Evolutionary conservation across 2,888 invertebrate genomes (phyloP).

Genomic region (Eilema sororculum): DNA sequence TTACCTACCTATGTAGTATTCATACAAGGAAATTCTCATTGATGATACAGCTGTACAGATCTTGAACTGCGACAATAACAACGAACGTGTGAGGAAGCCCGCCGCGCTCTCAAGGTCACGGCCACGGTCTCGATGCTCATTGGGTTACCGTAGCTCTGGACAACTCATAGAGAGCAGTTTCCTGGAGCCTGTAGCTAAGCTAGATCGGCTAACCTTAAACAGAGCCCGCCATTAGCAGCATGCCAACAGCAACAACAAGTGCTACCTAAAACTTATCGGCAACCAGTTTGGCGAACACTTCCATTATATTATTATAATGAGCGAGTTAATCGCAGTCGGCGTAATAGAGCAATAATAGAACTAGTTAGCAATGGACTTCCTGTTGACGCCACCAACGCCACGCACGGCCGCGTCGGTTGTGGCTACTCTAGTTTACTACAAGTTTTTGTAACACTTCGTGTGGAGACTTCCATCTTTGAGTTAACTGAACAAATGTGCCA

Average conservation of each 20-base stretch:
- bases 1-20: background rate
- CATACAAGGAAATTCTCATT: background rate
- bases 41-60: background rate
- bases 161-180: background rate
- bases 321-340: background rate
- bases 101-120: background rate
- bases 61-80: background rate
- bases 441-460: background rate
- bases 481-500: background rate
- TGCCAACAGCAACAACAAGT: background rate
- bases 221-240: background rate
- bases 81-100: background rate
- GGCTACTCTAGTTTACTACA: background rate
- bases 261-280: background rate
- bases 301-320: conserved; percentile 5
- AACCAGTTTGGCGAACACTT: conserved; percentile 1
- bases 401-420: background rate
- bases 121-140: background rate
- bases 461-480: background rate
- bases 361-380: conserved; percentile 19
- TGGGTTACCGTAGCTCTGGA: background rate
- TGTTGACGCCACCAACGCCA: conserved; percentile 6
- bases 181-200: background rate
- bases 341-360: conserved; percentile 8
- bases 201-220: conserved; percentile 1